Conservation (phyloP, 2,113 vertebrate species). For the Pterocles gutturalis region DNA sequence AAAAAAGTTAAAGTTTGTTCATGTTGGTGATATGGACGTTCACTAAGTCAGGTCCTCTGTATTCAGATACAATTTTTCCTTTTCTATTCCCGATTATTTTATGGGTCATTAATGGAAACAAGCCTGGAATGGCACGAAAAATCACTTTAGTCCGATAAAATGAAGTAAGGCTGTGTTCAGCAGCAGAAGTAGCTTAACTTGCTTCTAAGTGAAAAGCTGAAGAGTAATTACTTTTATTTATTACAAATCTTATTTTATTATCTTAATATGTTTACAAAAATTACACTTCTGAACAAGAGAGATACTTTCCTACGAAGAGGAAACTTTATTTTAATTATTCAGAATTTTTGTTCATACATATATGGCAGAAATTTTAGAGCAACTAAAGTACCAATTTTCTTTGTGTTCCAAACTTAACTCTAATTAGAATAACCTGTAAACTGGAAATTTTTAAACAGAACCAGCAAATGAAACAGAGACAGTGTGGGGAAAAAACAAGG, state of each 20-base stretch:
- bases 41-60: not conserved
- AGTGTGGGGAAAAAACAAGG: fast-evolving
- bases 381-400: not conserved
- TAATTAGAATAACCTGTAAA: not conserved
- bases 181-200: not conserved
- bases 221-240: slow-evolving; percentile 13
- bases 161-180: not conserved
- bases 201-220: not conserved
- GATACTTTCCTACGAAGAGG: not conserved
- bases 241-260: not conserved
- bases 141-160: not conserved
- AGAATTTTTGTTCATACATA: not conserved
- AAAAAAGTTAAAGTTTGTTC: not conserved
- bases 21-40: not conserved
- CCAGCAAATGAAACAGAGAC: not conserved
- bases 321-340: not conserved
- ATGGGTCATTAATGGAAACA: slow-evolving; percentile 29
- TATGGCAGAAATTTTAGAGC: not conserved
- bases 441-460: not conserved
- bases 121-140: slow-evolving; percentile 22
- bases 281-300: not conserved
- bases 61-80: not conserved
- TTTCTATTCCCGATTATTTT: not conserved
- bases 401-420: not conserved
- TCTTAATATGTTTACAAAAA: not conserved